A percentile compares a stretch with the other conserved stretches of the same genome.
Evolutionary conservation across 2,888 invertebrate genomes (phyloP).

Genomic region (Cerceris rybyensis): DNA sequence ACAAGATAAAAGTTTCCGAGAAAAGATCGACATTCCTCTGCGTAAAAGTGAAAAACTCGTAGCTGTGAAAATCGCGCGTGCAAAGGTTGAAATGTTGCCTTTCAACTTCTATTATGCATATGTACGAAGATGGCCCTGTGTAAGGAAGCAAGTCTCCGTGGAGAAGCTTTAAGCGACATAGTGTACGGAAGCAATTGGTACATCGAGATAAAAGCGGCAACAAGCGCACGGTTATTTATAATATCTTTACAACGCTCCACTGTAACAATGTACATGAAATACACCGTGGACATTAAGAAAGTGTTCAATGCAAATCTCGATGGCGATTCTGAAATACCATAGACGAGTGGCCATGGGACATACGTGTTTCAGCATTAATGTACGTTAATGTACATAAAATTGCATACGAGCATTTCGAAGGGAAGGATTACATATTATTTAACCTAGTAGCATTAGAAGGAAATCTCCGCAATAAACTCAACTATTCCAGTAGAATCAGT

Average conservation of each 20-base stretch:
- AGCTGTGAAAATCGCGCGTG: conserved; percentile 28
- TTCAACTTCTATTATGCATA: conserved; percentile 25
- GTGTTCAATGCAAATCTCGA: conserved; percentile 7
- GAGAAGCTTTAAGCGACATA: conserved; percentile 56
- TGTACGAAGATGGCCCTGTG: conserved; percentile 51
- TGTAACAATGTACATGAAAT: conserved; percentile 39
- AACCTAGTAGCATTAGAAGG: too few species aligned
- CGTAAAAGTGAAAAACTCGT: conserved; percentile 12
- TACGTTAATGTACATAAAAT: background rate
- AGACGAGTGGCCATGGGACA: conserved; percentile 68
- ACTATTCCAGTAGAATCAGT: background rate
- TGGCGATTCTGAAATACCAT: conserved; percentile 12
- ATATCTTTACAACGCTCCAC: conserved; percentile 40
- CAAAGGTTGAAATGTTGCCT: conserved; percentile 21
- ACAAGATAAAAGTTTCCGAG: background rate
- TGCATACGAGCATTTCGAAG: too few species aligned
- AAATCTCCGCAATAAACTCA: background rate
- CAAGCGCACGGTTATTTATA: conserved; percentile 50
- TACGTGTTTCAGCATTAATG: conserved; percentile 49
- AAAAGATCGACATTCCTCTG: background rate
- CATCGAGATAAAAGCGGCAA: conserved; percentile 54
- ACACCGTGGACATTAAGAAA: conserved; percentile 16
- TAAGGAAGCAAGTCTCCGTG: conserved; percentile 50
- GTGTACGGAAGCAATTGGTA: conserved; percentile 53
- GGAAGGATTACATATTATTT: too few species aligned